Conservation (phyloP, 2,888 invertebrate genomes). For the Gastrophysa polygoni region DNA sequence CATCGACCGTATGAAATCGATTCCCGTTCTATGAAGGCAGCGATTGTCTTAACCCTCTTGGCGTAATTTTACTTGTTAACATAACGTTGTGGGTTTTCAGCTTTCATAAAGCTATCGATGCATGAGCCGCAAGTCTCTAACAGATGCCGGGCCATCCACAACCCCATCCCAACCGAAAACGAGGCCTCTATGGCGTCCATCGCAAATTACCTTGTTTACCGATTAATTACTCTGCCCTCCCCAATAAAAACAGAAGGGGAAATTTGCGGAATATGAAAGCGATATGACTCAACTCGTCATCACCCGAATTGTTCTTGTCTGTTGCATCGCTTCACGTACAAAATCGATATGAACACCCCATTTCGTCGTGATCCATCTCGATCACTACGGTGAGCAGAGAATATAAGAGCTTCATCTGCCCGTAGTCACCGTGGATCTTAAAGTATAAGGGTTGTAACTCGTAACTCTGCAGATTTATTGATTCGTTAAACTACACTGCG, state of each 20-base stretch:
- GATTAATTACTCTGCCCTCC: conserved; percentile 25
- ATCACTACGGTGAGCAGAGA: conserved; percentile 11
- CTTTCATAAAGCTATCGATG: neutral
- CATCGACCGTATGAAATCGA: no score
- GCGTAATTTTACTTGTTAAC: no score
- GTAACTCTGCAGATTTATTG: neutral
- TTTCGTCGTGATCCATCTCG: conserved; percentile 5
- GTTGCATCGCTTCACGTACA: conserved; percentile 23
- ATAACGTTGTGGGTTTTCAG: neutral
- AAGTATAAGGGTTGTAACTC: conserved; percentile 1
- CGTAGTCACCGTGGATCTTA: neutral
- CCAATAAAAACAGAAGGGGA: conserved; percentile 22
- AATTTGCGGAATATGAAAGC: conserved; percentile 5
- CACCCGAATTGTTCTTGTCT: conserved; percentile 24
- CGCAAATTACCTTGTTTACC: conserved; percentile 28
- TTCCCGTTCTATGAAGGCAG: no score
- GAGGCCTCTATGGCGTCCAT: conserved; percentile 21
- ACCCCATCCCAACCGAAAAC: neutral
- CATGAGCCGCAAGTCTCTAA: conserved; percentile 5
- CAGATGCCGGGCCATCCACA: conserved; percentile 12
- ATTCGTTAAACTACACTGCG: neutral
- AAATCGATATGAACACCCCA: conserved; percentile 24
- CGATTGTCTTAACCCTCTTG: no score
- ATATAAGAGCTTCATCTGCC: conserved; percentile 1
- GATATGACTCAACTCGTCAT: conserved; percentile 23